phyloP scores from a whole-genome alignment of 1,140 invertebrate species.

The Calephelis virginiensis region DNA sequence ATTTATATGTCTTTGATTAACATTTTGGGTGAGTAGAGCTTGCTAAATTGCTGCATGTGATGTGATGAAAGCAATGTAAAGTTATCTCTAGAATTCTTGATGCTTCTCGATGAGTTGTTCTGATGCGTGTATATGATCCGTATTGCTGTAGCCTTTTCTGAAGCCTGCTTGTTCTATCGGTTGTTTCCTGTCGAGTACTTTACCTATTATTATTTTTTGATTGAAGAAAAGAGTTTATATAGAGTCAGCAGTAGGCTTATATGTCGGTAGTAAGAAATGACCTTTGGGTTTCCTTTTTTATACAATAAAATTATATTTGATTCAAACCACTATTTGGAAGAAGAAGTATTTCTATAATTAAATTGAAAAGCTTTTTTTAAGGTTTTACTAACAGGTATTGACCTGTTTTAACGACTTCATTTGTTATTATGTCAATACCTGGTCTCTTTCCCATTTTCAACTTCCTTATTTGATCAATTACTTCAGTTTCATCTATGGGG shows the following conservation, averaged over 20 bases:
- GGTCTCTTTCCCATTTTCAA: neutral
- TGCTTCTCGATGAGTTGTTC: slow-evolving; percentile 23
- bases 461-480: neutral
- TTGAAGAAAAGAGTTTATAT: too few species aligned
- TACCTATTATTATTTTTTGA: too few species aligned
- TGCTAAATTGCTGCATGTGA: slow-evolving; percentile 19
- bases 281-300: too few species aligned
- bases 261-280: too few species aligned
- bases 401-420: neutral
- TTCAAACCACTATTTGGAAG: too few species aligned
- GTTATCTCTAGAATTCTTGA: slow-evolving; percentile 20
- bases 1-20: slow-evolving; percentile 13
- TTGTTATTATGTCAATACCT: neutral
- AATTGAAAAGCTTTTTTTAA: neutral
- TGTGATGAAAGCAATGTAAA: too few species aligned
- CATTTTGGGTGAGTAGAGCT: slow-evolving; percentile 13
- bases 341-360: neutral
- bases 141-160: slow-evolving; percentile 18
- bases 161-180: too few species aligned
- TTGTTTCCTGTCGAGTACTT: too few species aligned
- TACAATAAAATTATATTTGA: too few species aligned
- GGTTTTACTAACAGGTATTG: neutral
- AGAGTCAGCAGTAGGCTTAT: too few species aligned
- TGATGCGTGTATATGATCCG: slow-evolving; percentile 19
- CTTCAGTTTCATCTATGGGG: neutral